Percentiles rank a stretch among this genome's conserved stretches.
Evolutionary conservation across 2,113 vertebrate genomes (phyloP).

Genomic region (Chloropsis cyanopogon): DNA sequence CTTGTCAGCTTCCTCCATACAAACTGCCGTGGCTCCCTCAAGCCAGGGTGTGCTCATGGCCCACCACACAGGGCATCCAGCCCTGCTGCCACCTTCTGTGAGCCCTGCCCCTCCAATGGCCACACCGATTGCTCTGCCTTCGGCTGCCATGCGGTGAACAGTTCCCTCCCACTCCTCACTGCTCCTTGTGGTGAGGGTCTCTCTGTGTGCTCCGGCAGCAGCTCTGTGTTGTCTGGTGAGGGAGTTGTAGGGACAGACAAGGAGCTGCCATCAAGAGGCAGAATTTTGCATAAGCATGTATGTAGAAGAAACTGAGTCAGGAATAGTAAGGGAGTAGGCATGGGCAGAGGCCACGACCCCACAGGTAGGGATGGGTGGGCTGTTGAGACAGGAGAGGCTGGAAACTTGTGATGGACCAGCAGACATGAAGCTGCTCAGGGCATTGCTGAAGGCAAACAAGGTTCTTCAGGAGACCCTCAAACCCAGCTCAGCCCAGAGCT

Average conservation of each 20-base stretch:
- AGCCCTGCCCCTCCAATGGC: no score
- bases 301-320: background rate
- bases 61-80: background rate
- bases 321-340: background rate
- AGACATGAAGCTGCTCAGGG: background rate
- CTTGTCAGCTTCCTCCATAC: background rate
- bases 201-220: background rate
- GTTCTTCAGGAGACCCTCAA: background rate
- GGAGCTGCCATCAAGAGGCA: background rate
- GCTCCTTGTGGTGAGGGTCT: background rate
- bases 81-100: background rate
- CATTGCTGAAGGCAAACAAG: background rate
- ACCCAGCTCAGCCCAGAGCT: background rate
- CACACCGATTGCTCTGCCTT: rapidly evolving
- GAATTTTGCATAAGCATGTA: rapidly evolving
- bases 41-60: rapidly evolving
- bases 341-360: rapidly evolving
- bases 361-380: no score
- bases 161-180: rapidly evolving
- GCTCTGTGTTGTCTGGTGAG: background rate
- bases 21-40: background rate
- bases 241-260: background rate
- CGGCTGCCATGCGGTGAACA: rapidly evolving
- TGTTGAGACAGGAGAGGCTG: background rate
- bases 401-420: background rate